phyloP scores from a whole-genome alignment of 1,140 invertebrate genomes.

The Drosophila pandora region DNA sequence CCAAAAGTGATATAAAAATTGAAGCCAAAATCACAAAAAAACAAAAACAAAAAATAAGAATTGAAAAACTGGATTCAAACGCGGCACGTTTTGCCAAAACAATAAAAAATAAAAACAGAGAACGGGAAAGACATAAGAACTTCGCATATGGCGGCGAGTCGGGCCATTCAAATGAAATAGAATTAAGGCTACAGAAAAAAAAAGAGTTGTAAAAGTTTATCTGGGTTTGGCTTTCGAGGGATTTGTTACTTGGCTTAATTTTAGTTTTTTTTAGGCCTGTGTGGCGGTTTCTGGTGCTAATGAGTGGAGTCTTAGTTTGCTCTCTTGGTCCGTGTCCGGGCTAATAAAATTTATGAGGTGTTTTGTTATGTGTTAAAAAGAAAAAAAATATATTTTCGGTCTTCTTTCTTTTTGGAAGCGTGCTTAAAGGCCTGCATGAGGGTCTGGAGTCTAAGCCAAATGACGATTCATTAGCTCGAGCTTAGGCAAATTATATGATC shows the following conservation, averaged over 20 bases:
- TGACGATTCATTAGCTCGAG: conserved; percentile 56
- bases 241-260: conserved; percentile 36
- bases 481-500: conserved; percentile 74
- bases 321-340: conserved; percentile 35
- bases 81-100: conserved; percentile 46
- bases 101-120: conserved; percentile 33
- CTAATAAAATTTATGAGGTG: conserved; percentile 78
- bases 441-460: conserved; percentile 15
- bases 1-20: conserved; percentile 60
- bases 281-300: conserved; percentile 51
- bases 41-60: conserved; percentile 18
- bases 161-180: conserved; percentile 49
- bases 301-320: conserved; percentile 54
- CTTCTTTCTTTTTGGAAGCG: conserved; percentile 36
- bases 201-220: conserved; percentile 41
- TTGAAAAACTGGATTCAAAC: conserved; percentile 20
- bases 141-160: conserved; percentile 27
- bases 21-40: conserved; percentile 22
- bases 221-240: conserved; percentile 46
- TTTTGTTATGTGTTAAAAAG: conserved; percentile 74
- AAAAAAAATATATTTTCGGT: conserved; percentile 13
- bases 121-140: conserved; percentile 8
- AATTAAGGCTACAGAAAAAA: conserved; percentile 33
- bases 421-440: conserved; percentile 30
- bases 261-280: conserved; percentile 21